Conservation (phyloP, 2,888 invertebrate genomes). For the Apantesis nais region DNA sequence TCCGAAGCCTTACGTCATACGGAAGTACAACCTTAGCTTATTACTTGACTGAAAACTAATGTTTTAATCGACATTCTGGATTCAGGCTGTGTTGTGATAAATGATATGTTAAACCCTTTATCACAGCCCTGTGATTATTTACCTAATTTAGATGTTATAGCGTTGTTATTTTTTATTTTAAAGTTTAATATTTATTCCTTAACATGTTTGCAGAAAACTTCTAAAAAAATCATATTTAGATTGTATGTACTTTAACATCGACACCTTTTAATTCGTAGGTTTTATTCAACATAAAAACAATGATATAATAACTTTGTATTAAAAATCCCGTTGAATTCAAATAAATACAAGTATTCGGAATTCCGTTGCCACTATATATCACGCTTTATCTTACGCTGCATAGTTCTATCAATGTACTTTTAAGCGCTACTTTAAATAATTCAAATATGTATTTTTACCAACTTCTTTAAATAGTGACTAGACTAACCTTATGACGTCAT, state of each 20-base stretch:
- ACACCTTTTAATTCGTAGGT: too few species aligned
- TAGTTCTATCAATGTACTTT: not conserved
- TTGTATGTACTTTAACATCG: too few species aligned
- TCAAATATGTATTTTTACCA: not conserved
- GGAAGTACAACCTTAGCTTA: slow-evolving; percentile 1
- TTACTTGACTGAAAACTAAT: not conserved
- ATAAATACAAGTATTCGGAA: too few species aligned
- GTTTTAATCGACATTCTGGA: not conserved
- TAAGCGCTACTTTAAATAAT: not conserved
- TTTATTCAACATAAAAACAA: too few species aligned
- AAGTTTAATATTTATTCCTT: too few species aligned
- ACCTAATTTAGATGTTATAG: not conserved
- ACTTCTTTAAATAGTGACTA: not conserved
- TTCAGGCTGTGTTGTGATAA: not conserved
- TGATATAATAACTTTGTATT: too few species aligned
- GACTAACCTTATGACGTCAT: slow-evolving; percentile 32
- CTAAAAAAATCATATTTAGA: too few species aligned
- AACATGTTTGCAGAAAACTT: too few species aligned
- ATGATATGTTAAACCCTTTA: not conserved
- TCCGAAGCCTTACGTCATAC: not conserved
- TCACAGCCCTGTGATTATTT: not conserved
- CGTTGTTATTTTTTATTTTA: too few species aligned
- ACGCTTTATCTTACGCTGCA: too few species aligned
- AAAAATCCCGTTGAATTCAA: too few species aligned
- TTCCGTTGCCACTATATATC: too few species aligned